Conservation (phyloP, 2,113 vertebrate genomes). For the Montifringilla adamsi region DNA sequence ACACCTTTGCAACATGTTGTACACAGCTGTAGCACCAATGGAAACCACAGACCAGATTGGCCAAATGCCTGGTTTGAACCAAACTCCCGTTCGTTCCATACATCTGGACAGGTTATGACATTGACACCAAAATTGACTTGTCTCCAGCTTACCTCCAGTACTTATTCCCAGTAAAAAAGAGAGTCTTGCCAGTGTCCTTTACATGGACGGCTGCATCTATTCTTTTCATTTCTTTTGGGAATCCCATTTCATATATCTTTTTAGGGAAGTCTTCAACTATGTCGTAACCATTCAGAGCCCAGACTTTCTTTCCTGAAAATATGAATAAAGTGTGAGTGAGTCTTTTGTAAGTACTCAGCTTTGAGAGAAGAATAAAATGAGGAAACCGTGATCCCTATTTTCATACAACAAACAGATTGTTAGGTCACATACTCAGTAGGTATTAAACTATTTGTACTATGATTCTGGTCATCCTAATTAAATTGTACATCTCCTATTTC, state of each 20-base stretch:
- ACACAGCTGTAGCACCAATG: background rate
- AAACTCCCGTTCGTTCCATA: background rate
- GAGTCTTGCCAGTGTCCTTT: constrained; percentile 80
- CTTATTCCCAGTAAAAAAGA: constrained; percentile 87
- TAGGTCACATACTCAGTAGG: background rate
- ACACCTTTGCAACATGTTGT: background rate
- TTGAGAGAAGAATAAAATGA: background rate
- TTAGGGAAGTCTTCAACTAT: constrained; percentile 87
- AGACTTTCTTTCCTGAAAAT: constrained; percentile 85
- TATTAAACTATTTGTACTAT: background rate
- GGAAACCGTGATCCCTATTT: background rate
- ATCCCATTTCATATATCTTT: constrained; percentile 89
- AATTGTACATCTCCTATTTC: background rate
- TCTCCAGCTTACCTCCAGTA: constrained; percentile 86
- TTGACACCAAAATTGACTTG: background rate
- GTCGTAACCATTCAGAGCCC: constrained; percentile 90
- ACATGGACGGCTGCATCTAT: constrained; percentile 89
- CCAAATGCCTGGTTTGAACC: background rate
- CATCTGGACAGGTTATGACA: background rate
- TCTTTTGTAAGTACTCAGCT: background rate
- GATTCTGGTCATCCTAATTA: background rate
- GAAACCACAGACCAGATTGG: background rate
- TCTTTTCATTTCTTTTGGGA: constrained; percentile 84
- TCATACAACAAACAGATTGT: background rate
- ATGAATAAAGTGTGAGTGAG: background rate